phyloP scores from a whole-genome alignment of 2,888 invertebrate genomes.

The Nomada ruficornis region DNA sequence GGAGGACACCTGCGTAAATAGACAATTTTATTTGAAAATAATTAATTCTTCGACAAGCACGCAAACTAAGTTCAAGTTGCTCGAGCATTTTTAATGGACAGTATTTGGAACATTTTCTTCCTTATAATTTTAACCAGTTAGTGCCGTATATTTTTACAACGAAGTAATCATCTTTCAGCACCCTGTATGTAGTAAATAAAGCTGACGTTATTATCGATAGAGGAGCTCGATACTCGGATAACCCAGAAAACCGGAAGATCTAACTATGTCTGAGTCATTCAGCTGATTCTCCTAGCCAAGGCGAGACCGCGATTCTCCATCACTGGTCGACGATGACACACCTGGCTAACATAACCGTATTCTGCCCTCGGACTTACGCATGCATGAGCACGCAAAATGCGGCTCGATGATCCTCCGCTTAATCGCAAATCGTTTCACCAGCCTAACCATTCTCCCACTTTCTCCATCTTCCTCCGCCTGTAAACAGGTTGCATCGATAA shows the following conservation, averaged over 20 bases:
- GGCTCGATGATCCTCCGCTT: slow-evolving; percentile 58
- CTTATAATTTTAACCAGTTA: no score
- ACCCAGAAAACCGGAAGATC: slow-evolving; percentile 34
- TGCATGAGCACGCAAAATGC: slow-evolving; percentile 73
- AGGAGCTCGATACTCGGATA: neutral
- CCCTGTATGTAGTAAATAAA: no score
- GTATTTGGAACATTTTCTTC: no score
- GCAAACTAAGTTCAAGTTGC: no score
- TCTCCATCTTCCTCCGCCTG: neutral
- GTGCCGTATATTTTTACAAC: no score
- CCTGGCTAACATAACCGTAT: slow-evolving; percentile 76
- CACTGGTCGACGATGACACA: slow-evolving; percentile 71
- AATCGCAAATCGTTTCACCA: slow-evolving; percentile 66
- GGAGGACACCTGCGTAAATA: no score
- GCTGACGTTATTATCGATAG: no score
- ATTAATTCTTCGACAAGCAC: no score
- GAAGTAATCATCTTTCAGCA: no score
- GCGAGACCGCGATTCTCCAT: slow-evolving; percentile 23
- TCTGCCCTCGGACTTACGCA: slow-evolving; percentile 73
- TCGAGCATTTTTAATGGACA: no score
- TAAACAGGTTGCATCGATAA: slow-evolving; percentile 58
- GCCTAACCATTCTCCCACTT: neutral
- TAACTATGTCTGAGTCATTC: slow-evolving; percentile 19
- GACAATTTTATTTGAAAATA: no score
- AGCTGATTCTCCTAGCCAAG: slow-evolving; percentile 11